A percentile compares a stretch with the other conserved stretches of the same genome.
Conservation (phyloP, 2,113 vertebrate species). For the Atlantisia rogersi region DNA sequence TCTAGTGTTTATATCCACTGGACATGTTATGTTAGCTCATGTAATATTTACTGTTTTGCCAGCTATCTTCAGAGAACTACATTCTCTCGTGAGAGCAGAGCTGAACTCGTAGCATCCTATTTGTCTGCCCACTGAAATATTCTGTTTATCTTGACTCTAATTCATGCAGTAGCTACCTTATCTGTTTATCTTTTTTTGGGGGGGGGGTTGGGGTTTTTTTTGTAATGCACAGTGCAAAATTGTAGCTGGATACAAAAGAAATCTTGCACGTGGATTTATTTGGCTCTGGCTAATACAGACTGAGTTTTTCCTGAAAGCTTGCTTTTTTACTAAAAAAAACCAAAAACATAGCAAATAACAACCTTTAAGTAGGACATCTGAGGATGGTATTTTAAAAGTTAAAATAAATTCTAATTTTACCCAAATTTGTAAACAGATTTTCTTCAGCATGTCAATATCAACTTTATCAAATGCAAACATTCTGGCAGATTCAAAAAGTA, state of each 20-base stretch:
- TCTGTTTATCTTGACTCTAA: background rate
- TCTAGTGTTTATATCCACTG: conserved; percentile 2
- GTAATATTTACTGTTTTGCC: conserved; percentile 14
- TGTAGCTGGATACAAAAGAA: background rate
- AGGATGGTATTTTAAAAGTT: background rate
- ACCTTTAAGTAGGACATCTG: background rate
- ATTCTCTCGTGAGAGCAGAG: background rate
- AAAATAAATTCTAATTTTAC: background rate
- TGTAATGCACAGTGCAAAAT: background rate
- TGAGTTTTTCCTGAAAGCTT: background rate
- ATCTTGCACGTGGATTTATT: background rate
- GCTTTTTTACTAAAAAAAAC: background rate
- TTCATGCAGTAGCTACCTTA: background rate
- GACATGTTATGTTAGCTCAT: conserved; percentile 22
- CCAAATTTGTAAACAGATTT: background rate
- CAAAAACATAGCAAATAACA: background rate
- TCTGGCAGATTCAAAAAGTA: background rate
- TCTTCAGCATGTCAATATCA: background rate
- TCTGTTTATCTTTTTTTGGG: background rate
- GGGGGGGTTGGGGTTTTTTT: background rate
- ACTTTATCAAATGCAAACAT: background rate
- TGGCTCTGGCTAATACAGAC: background rate
- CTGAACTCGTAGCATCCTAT: background rate
- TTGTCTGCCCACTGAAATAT: background rate
- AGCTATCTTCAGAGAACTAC: background rate